Conservation (phyloP, 2,888 invertebrate genomes). For the Allacma fusca region DNA sequence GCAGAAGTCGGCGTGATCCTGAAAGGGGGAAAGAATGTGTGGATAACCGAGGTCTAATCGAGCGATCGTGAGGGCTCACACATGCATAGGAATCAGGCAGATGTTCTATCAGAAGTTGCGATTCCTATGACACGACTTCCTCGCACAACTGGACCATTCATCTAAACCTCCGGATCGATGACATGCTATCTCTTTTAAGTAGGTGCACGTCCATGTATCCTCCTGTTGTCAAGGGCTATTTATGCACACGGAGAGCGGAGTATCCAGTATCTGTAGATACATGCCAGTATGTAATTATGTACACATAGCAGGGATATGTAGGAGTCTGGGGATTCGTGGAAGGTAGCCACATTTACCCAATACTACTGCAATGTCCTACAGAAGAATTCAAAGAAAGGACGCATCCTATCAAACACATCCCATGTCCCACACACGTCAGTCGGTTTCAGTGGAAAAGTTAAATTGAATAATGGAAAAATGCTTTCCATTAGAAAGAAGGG, state of each 20-base stretch:
- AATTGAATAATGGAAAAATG: not conserved
- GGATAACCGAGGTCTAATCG: not conserved
- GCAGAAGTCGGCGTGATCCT: not conserved
- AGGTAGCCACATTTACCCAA: no score
- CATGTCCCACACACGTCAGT: not conserved
- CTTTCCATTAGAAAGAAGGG: not conserved
- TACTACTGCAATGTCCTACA: no score
- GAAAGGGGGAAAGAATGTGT: not conserved
- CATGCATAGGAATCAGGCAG: not conserved
- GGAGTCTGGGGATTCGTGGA: no score
- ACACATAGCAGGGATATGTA: no score
- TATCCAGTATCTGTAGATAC: no score
- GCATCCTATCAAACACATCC: not conserved
- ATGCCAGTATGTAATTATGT: no score
- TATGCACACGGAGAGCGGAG: no score
- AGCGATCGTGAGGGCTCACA: not conserved
- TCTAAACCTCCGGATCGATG: not conserved
- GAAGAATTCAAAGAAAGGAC: not conserved
- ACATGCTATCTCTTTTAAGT: not conserved
- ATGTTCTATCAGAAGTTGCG: not conserved
- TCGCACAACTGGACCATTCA: constrained; percentile 8
- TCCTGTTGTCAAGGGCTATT: no score
- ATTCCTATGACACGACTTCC: not conserved
- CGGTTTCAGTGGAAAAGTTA: not conserved
- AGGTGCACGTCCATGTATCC: not conserved